These are phyloP conservation scores for Benthosema pterotum DNA, from an alignment of 2,797 vertebrate genomes.

Conservation along the genomic window DNA sequence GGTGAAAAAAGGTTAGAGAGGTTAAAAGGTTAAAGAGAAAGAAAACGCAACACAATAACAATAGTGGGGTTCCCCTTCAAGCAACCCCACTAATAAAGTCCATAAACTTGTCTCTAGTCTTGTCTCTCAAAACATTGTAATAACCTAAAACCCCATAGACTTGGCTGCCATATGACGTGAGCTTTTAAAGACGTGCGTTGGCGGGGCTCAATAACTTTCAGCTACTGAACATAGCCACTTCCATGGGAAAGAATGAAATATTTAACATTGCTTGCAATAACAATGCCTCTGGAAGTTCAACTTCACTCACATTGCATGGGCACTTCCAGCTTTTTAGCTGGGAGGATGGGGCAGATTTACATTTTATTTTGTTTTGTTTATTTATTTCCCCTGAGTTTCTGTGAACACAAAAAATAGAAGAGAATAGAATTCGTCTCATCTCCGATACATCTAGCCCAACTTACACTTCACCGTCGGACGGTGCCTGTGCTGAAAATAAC, in stretches of 20 bases:
- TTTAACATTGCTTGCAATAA: constrained; percentile 42
- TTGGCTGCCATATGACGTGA: too few species aligned
- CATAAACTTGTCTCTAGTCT: too few species aligned
- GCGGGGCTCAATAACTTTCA: constrained; percentile 38
- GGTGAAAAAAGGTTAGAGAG: too few species aligned
- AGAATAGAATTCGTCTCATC: constrained; percentile 31
- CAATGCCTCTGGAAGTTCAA: neutral
- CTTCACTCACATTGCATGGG: neutral
- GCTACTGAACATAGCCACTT: constrained; percentile 14
- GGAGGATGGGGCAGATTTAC: constrained; percentile 52
- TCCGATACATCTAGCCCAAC: constrained; percentile 39
- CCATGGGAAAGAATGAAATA: constrained; percentile 34
- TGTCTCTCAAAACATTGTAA: too few species aligned
- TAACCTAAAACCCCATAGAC: too few species aligned
- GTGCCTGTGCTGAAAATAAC: too few species aligned
- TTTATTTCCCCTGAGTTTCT: constrained; percentile 44
- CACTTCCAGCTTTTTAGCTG: constrained; percentile 21
- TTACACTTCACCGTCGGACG: too few species aligned
- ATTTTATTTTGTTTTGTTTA: constrained; percentile 61
- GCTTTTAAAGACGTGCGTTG: too few species aligned
- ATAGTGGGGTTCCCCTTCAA: too few species aligned
- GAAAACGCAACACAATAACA: too few species aligned
- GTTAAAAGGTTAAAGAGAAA: too few species aligned
- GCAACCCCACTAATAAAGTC: too few species aligned
- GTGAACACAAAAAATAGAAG: constrained; percentile 27